Base-by-base conservation (phyloP, 2,888 invertebrate species). In the Epicampocera succincta region DNA sequence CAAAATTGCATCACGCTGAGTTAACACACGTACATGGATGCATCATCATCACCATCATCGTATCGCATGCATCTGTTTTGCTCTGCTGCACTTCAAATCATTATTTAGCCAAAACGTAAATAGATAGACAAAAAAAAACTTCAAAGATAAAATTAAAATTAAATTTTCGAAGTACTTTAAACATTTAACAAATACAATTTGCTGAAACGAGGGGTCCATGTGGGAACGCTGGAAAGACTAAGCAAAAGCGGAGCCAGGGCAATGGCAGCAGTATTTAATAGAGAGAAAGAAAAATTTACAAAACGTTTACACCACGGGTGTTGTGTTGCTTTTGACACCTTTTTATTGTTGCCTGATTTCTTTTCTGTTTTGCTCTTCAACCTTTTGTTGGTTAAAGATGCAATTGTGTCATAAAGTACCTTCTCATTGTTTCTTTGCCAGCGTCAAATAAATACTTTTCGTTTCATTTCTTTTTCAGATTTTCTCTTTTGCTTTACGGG, bases 241-340 rank as follows among this genome's bases (percentile, higher is more conserved):
- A 58, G 40, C 25, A 50, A 58, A 66, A 65, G 46, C 15, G 48
- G 38, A 21, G 42, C 44, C 6, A 46, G 46, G 15, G 19, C 48
- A 66, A 65, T 61, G 38, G 15, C 25, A 33, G 29, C 8, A 50
- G 19, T 40, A 58, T 65, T 72, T 40, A 60, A 17, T 46, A 46
- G 33, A 21, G 19, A 19, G 33, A 33, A 9, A 33, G 33, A 29
- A 12, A 44, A 38, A 56, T 29, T 19, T 25, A 68, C 72, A 79
- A 80, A 78, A 78, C 76, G 76, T 77, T 77, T 63, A 73, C 83
- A 52, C 61, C 79, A 66, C 78, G 76, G 73, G 79, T 77, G 83
- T 77, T 83, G 87, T 89, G 87, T 88, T 87, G 87, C 85, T 89
- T 88, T 89, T 89, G 88, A 89, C 89, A 89, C 89, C 89, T 89